phyloP scores from a whole-genome alignment of 2,113 vertebrate genomes.

The Panthera tigris region DNA sequence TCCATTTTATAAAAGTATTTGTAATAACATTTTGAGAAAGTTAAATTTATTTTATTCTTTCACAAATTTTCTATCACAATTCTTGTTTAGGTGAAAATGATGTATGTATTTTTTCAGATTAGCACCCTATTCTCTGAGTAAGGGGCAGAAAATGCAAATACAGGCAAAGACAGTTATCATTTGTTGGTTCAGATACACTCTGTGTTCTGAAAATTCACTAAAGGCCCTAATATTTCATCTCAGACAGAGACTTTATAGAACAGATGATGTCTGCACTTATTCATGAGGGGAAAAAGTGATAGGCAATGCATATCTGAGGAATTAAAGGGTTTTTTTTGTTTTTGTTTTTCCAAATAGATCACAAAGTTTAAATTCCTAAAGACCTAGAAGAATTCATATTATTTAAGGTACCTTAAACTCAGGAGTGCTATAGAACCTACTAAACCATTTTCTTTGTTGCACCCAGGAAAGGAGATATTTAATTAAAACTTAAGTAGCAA shows the following conservation, averaged over 20 bases:
- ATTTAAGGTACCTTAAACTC: background rate
- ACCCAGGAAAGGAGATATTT: background rate
- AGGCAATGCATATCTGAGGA: background rate
- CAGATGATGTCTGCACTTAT: background rate
- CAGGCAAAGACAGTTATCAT: background rate
- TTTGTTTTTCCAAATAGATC: background rate
- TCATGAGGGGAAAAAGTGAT: background rate
- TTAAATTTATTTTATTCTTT: background rate
- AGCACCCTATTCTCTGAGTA: background rate
- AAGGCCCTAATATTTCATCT: background rate
- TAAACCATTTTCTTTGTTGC: background rate
- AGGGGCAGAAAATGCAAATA: background rate
- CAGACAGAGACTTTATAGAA: background rate
- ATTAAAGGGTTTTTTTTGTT: background rate
- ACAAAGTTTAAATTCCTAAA: background rate
- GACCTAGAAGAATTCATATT: background rate
- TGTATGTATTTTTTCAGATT: background rate
- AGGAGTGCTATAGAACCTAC: background rate
- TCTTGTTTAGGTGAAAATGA: background rate
- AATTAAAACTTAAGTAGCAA: background rate
- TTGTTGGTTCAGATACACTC: background rate
- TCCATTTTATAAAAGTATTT: background rate
- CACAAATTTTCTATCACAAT: background rate
- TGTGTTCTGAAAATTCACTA: background rate
- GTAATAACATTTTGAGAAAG: background rate